phyloP scores from a whole-genome alignment of 1,140 invertebrate species.

The Ceratina calcarata region DNA sequence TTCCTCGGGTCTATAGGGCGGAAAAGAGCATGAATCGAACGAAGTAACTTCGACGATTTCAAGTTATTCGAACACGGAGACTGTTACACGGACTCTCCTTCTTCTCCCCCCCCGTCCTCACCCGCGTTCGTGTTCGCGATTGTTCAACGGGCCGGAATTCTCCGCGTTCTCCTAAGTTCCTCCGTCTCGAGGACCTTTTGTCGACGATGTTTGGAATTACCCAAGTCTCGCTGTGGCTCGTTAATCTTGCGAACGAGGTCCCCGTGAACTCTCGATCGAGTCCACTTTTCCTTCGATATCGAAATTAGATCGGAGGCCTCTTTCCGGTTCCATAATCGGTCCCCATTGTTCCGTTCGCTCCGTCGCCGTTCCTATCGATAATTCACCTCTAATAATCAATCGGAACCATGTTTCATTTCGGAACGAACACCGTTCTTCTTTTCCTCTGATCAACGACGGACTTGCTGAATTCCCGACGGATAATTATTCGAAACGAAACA shows the following conservation, averaged over 20 bases:
- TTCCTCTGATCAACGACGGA: background rate
- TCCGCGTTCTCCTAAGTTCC: conserved; percentile 1
- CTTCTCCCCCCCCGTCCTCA: background rate
- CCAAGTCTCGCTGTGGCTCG: background rate
- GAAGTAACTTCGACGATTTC: background rate
- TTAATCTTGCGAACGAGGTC: conserved; percentile 48
- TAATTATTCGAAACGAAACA: background rate
- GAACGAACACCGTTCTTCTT: background rate
- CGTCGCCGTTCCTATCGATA: no score
- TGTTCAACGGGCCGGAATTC: conserved; percentile 17
- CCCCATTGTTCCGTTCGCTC: conserved; percentile 7
- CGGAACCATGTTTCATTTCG: conserved; percentile 6
- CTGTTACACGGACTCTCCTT: background rate
- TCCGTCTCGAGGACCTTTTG: conserved; percentile 25
- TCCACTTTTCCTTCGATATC: conserved; percentile 39
- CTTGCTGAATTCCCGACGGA: background rate
- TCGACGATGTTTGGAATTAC: conserved; percentile 33
- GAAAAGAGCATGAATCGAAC: background rate
- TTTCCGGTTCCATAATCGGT: conserved; percentile 24
- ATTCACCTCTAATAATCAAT: background rate
- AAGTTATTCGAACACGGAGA: conserved; percentile 6
- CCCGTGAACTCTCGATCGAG: conserved; percentile 8
- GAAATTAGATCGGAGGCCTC: conserved; percentile 42
- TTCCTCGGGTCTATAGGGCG: no score
- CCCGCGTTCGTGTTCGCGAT: background rate